Evolutionary conservation across 2,113 vertebrate species (phyloP), one percentile per base, ranked within the genome.

Genomic region (Ceratotherium simum): DNA sequence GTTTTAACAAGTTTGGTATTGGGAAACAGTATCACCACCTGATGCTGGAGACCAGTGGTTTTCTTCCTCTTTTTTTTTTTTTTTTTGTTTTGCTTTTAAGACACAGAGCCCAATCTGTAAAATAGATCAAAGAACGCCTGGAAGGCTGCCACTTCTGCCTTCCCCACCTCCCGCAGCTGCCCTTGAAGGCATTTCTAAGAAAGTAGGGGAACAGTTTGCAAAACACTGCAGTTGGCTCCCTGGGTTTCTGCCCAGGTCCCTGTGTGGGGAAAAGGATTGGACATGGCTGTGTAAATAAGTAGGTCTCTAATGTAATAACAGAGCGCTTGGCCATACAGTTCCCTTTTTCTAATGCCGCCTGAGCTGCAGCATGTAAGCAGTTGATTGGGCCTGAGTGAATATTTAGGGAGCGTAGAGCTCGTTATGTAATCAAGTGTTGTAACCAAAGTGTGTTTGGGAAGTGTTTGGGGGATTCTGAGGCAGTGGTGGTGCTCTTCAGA

Each of bases 381-480:
- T 85, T 86, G 62, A 39, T 62, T 81, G 72, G 17, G 48, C 46
- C 21, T 29, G 33, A 84, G n/a, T 5, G 56, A 46, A 81, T 80
- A 67, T 73, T 96, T 91, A 73, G 64, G 81, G 79, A 98, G 14
- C 87, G 56, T 31, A 64, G 36, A 84, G 67, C 72, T 96, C 51
- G 83, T 96, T 91, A 64, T 91, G 48, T 80, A 95, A 92, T 87
- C 60, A 94, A 88, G n/a, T 92, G 36, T 51, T 56, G 2, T 56
- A 92, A 92, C 65, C 54, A 73, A 62, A 73, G n/a, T 31, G 1
- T 69, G 31, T 94, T 94, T 56, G 23, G 42, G 33, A 92, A 64
- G 48, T 39, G 46, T 78, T 73, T 42, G 51, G 82, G 82, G 73
- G 10, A 80, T 73, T 85, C 73, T 29, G 46, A 93, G 31, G 51